phyloP scores from a whole-genome alignment of 1,140 invertebrate genomes.

The Micrasema longulum region DNA sequence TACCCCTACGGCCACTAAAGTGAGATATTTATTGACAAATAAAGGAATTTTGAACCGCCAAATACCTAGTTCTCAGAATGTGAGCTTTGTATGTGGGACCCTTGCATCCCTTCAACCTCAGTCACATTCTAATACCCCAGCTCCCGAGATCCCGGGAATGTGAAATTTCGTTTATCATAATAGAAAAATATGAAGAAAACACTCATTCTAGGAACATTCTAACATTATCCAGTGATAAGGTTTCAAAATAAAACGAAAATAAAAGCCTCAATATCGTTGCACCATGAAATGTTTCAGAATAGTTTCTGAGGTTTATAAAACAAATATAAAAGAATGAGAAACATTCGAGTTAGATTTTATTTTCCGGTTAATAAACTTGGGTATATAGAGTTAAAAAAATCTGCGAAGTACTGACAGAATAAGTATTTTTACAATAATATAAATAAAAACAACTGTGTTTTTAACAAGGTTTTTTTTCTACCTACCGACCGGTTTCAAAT shows the following conservation, averaged over 20 bases:
- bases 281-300: no score
- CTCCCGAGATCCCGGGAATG: not conserved
- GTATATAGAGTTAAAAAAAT: no score
- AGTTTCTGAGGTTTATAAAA: no score
- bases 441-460: no score
- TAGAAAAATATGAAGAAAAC: constrained; percentile 13
- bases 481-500: no score
- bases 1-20: constrained; percentile 24
- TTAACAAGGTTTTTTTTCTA: no score
- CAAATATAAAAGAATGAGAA: no score
- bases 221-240: not conserved
- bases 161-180: constrained; percentile 19
- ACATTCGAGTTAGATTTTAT: no score
- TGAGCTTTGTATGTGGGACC: not conserved
- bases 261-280: not conserved
- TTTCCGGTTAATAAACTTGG: no score
- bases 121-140: constrained; percentile 33
- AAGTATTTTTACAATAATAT: no score
- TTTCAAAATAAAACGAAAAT: constrained; percentile 16
- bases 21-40: constrained; percentile 45
- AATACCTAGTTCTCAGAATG: constrained; percentile 6
- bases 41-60: constrained; percentile 38
- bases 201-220: not conserved
- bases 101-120: not conserved
- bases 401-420: no score